Base-by-base conservation (phyloP, 2,797 vertebrate species). In the Onychomys leucogaster region DNA sequence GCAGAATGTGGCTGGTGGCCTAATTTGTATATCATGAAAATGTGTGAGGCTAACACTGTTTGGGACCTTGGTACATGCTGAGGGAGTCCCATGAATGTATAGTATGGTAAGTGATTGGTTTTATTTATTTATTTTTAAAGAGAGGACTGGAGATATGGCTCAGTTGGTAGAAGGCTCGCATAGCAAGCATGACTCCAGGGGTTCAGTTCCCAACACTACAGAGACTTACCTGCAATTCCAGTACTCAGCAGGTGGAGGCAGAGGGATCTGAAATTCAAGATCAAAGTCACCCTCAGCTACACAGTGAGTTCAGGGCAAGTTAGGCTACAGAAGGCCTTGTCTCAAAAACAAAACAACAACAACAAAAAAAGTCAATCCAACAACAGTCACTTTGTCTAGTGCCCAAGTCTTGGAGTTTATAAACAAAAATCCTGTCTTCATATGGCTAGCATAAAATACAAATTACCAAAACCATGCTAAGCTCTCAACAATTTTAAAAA, bases 341-440 rank as follows among this genome's bases (percentile, higher is more conserved):
- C 25, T 71, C 7, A 37, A 57, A 55, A 83, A 29, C 61, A n/a
- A 82, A 61, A 27, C 49, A 49, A 49, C 49, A n/a, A 21, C 16
- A 17, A 52, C 11, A 11, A 10, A 52, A 86, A 17, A 23, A 57
- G 23, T 34, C 61, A 27, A 32, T 57, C 85, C 75, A 88, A 88
- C n/a, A 88, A 88, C 9, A 57, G 43, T 46, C 29, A 73, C 43
- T 77, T 6, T 77, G 34, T 81, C 83, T 93, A 75, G 37, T 92
- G 67, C n/a, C 25, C 75, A 84, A 21, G 37, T 46, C 41, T 63
- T 61, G 32, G 11, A 46, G 67, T 87, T 96, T 86, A 84, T 76
- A 46, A 92, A 76, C 67, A 55, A 94, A 96, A 96, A 86, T 69
- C 49, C 25, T 76, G 10, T 67, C 52, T 86, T 83, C 57, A 23